Percentiles rank a stretch among this genome's conserved stretches.
phyloP scores from a whole-genome alignment of 2,113 vertebrate species.

The Pleuronectes platessa region DNA sequence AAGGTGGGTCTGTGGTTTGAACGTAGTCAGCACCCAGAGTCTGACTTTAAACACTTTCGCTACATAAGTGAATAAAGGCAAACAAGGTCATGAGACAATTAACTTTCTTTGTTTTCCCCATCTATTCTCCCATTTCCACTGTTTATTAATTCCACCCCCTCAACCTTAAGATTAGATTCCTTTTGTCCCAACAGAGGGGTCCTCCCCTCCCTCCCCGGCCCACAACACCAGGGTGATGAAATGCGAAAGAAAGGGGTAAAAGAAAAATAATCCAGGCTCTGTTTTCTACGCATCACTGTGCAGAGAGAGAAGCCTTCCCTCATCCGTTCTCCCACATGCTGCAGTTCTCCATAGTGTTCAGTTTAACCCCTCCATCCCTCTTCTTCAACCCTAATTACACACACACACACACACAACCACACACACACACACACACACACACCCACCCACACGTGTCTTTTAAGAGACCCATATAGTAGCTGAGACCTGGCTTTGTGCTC shows the following conservation, averaged over 20 bases:
- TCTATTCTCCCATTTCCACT: slow-evolving; percentile 45
- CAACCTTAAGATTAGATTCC: slow-evolving; percentile 62
- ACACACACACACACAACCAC: not conserved
- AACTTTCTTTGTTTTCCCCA: slow-evolving; percentile 61
- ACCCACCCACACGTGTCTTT: not conserved
- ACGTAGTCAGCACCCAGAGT: not conserved
- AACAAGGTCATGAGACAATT: slow-evolving; percentile 70
- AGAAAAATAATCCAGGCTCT: slow-evolving; percentile 31
- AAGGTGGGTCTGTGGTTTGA: slow-evolving; percentile 5
- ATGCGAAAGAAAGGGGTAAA: slow-evolving; percentile 59
- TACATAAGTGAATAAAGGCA: slow-evolving; percentile 49
- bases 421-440: not conserved
- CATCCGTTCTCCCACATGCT: slow-evolving; percentile 34
- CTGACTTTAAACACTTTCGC: slow-evolving; percentile 7
- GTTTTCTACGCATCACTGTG: slow-evolving; percentile 36
- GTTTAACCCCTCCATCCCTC: slow-evolving; percentile 54
- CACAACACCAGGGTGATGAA: slow-evolving; percentile 63
- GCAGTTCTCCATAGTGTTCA: slow-evolving; percentile 36
- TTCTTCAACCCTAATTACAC: slow-evolving; percentile 36
- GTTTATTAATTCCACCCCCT: slow-evolving; percentile 72
- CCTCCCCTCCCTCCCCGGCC: slow-evolving; percentile 12
- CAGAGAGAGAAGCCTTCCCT: slow-evolving; percentile 44
- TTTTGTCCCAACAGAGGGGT: slow-evolving; percentile 51
- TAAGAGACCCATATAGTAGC: slow-evolving; percentile 21
- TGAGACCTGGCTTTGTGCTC: slow-evolving; percentile 31